Conservation (phyloP, 1,140 invertebrate species). For the Drosophila trapezifrons region DNA sequence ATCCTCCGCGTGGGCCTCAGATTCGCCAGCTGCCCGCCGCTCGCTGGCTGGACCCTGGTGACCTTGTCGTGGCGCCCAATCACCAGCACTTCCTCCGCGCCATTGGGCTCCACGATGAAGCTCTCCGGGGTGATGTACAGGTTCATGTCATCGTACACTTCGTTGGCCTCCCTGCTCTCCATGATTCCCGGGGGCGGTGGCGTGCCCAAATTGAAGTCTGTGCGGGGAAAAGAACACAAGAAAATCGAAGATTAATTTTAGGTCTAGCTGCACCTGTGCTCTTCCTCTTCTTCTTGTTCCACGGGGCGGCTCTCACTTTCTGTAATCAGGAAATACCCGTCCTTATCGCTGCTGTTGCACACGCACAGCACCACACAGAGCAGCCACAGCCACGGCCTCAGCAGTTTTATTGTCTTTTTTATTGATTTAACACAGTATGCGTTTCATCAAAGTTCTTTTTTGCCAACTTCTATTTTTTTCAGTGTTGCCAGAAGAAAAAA, state of each 20-base stretch:
- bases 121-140: slow-evolving; percentile 89
- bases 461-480: not conserved
- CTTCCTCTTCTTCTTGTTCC: slow-evolving; percentile 7
- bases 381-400: slow-evolving; percentile 27
- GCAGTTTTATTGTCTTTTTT: slow-evolving; percentile 12
- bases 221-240: not conserved
- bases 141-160: slow-evolving; percentile 87
- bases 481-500: too few species aligned
- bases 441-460: slow-evolving; percentile 12
- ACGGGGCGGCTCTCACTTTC: slow-evolving; percentile 18
- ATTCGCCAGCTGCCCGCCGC: slow-evolving; percentile 59
- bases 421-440: slow-evolving; percentile 37
- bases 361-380: slow-evolving; percentile 32
- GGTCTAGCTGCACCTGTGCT: slow-evolving; percentile 31
- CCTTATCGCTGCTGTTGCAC: slow-evolving; percentile 31
- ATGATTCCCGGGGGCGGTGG: slow-evolving; percentile 37
- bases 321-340: slow-evolving; percentile 7
- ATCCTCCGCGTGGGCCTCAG: slow-evolving; percentile 88
- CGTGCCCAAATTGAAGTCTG: slow-evolving; percentile 25
- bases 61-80: slow-evolving; percentile 90
- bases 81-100: slow-evolving; percentile 87
- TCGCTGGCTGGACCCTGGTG: slow-evolving; percentile 86
- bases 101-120: slow-evolving; percentile 89
- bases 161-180: slow-evolving; percentile 59
- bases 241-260: slow-evolving; percentile 21